These are phyloP conservation scores for Dastarcus helophoroides DNA, from an alignment of 2,888 invertebrate genomes.

Conservation along the genomic window DNA sequence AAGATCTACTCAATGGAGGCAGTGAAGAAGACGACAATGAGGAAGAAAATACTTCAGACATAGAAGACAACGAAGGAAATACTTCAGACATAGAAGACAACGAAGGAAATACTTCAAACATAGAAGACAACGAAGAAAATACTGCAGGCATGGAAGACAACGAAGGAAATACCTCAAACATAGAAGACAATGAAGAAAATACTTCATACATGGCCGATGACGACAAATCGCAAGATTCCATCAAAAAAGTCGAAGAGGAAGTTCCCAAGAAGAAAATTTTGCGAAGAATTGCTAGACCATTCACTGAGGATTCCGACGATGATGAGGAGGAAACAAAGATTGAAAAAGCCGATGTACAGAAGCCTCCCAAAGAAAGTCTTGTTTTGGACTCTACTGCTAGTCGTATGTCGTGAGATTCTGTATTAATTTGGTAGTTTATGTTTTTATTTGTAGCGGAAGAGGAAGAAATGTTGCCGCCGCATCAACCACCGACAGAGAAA, in stretches of 20 bases:
- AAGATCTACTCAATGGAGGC: slow-evolving; percentile 24
- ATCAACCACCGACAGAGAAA: slow-evolving; percentile 23
- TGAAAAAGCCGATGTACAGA: slow-evolving; percentile 7
- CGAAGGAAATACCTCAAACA: slow-evolving; percentile 10
- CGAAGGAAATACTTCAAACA: slow-evolving; percentile 9
- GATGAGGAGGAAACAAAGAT: slow-evolving; percentile 26
- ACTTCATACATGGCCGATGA: too few relatives aligned
- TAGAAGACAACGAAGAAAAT: slow-evolving; percentile 10
- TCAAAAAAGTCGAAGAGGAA: slow-evolving; percentile 9
- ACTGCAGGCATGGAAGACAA: too few relatives aligned
- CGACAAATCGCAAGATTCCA: too few relatives aligned
- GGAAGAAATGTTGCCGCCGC: slow-evolving; percentile 26
- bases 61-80: slow-evolving; percentile 10
- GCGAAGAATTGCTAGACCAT: slow-evolving; percentile 27
- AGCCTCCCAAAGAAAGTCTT: too few relatives aligned
- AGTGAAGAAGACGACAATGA: slow-evolving; percentile 20
- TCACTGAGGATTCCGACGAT: slow-evolving; percentile 29
- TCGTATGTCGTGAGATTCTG: too few relatives aligned
- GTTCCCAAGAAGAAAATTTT: slow-evolving; percentile 20
- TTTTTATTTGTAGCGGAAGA: slow-evolving; percentile 15
- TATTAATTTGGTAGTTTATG: too few relatives aligned
- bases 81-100: too few relatives aligned
- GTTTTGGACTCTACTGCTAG: too few relatives aligned
- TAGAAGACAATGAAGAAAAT: slow-evolving; percentile 10
- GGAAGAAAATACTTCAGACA: slow-evolving; percentile 8